These are phyloP conservation scores for Cercopithecus mona DNA, from an alignment of 2,113 vertebrate genomes.

Conservation along the genomic window DNA sequence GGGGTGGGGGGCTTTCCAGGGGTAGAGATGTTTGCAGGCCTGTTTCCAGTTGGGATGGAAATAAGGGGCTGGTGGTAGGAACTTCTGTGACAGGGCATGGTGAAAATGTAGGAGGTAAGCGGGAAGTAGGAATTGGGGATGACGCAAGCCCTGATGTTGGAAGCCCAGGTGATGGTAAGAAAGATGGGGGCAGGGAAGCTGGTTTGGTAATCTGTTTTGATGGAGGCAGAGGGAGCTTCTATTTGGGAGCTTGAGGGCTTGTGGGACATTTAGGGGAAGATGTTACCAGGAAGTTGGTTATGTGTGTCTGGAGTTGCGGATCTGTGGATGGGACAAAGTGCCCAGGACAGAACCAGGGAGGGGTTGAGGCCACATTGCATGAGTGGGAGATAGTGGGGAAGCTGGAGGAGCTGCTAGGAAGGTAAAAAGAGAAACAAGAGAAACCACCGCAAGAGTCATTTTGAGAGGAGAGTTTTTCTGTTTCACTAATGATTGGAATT, in stretches of 20 bases:
- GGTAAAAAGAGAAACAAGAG: neutral
- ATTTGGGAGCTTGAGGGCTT: neutral
- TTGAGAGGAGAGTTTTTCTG: neutral
- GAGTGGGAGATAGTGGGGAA: neutral
- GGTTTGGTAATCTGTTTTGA: neutral
- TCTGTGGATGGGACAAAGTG: neutral
- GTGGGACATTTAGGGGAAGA: neutral
- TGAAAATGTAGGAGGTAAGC: neutral
- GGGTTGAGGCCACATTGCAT: neutral
- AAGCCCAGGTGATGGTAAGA: neutral
- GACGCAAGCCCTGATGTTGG: neutral
- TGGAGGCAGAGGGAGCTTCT: neutral
- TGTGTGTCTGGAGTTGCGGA: neutral
- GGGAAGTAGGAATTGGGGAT: neutral
- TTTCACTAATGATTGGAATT: constrained; percentile 8
- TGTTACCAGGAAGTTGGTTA: neutral
- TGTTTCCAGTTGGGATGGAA: neutral
- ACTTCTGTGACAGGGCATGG: neutral
- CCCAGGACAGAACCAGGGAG: neutral
- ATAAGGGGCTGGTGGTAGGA: neutral
- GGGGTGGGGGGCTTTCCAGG: neutral
- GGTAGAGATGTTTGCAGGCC: neutral
- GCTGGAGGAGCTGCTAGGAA: neutral
- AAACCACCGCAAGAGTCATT: neutral
- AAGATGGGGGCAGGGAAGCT: neutral